Evolutionary conservation across 2,797 vertebrate genomes (phyloP).

Genomic region (Myotis pilosus): DNA sequence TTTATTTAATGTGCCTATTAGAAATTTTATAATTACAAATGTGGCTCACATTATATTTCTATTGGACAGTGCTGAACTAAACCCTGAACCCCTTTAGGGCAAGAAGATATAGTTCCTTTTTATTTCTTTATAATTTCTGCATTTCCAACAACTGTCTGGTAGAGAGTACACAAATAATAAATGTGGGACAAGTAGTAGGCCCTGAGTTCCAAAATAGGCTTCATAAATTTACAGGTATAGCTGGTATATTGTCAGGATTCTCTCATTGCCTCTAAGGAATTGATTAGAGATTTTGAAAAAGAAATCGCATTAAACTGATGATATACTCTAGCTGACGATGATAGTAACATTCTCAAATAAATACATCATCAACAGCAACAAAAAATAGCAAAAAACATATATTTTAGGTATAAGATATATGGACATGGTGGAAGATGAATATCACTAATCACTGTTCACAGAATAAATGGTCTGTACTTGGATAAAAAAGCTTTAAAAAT

Average conservation of each 20-base stretch:
- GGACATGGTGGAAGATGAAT: not conserved
- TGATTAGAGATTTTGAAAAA: not conserved
- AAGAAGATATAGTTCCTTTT: not conserved
- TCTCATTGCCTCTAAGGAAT: not conserved
- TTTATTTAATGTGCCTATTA: not conserved
- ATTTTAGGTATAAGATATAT: not conserved
- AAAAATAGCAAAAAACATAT: not conserved
- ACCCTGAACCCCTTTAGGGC: not conserved
- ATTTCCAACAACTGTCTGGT: not conserved
- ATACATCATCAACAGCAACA: not conserved
- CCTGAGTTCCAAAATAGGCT: not conserved
- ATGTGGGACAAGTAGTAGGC: not conserved
- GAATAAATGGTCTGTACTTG: constrained; percentile 51
- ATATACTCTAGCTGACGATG: not conserved
- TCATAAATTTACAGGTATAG: not conserved
- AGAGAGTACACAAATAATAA: not conserved
- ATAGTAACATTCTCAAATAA: constrained; percentile 1
- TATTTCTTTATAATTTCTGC: not conserved
- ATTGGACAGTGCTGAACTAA: not conserved
- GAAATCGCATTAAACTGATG: not conserved
- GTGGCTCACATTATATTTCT: not conserved
- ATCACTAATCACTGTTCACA: constrained; percentile 41
- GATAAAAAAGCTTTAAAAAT: constrained; percentile 65
- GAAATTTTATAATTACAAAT: not conserved
- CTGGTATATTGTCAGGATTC: not conserved